Percentiles rank a stretch among this genome's conserved stretches.
Conservation (phyloP, 2,888 invertebrate species). For the Sesia apiformis region DNA sequence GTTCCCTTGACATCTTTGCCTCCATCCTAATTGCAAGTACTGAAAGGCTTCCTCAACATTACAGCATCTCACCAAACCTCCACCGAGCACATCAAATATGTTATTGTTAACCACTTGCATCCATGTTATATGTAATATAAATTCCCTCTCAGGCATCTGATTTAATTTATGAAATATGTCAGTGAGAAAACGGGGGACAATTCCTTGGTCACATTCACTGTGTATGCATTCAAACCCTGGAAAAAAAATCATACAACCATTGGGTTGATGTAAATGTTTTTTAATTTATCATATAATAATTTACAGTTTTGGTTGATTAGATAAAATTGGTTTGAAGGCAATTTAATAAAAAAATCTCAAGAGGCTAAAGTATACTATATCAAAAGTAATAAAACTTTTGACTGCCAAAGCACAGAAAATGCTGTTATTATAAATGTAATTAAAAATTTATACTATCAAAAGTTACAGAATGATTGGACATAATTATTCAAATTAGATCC, state of each 20-base stretch:
- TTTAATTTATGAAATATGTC: constrained; percentile 80
- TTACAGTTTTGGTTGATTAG: neutral
- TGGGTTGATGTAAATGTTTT: neutral
- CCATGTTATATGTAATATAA: constrained; percentile 80
- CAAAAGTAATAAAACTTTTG: too few relatives aligned
- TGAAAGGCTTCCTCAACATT: constrained; percentile 83
- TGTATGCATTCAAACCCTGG: constrained; percentile 68
- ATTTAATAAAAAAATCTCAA: too few relatives aligned
- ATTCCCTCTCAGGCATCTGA: constrained; percentile 78
- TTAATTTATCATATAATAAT: neutral
- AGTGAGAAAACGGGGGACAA: constrained; percentile 81
- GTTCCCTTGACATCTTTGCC: constrained; percentile 69
- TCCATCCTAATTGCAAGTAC: constrained; percentile 80
- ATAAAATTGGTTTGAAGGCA: neutral
- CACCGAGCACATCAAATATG: constrained; percentile 75
- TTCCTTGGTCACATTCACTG: constrained; percentile 81
- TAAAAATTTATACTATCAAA: too few relatives aligned
- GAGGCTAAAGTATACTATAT: too few relatives aligned
- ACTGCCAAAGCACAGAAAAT: too few relatives aligned
- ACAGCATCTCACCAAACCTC: constrained; percentile 68
- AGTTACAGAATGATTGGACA: too few relatives aligned
- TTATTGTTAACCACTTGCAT: constrained; percentile 82
- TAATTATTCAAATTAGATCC: too few relatives aligned
- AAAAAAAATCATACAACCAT: constrained; percentile 13
- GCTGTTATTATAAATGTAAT: too few relatives aligned